Percentiles rank a stretch among this genome's conserved stretches.
phyloP scores from a whole-genome alignment of 1,140 invertebrate species.

The Amyelois transitella region DNA sequence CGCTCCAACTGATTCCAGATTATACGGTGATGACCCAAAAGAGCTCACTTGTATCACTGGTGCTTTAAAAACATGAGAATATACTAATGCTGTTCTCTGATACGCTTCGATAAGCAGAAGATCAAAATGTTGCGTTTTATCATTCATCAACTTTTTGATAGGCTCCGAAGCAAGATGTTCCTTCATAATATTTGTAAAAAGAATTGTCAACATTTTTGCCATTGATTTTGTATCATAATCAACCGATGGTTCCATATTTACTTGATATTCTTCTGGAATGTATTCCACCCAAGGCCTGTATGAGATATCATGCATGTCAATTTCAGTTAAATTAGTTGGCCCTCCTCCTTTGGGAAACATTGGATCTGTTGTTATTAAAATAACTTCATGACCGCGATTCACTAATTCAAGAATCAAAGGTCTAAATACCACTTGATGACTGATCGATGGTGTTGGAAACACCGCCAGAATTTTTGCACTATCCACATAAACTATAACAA shows the following conservation, averaged over 20 bases:
- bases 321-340: constrained; percentile 36
- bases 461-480: constrained; percentile 54
- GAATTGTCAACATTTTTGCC: constrained; percentile 19
- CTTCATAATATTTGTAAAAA: constrained; percentile 17
- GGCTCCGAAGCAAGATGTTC: constrained; percentile 10
- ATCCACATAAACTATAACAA: not conserved
- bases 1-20: constrained; percentile 44
- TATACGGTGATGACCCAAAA: constrained; percentile 17
- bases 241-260: constrained; percentile 8
- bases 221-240: constrained; percentile 7
- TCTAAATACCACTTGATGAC: constrained; percentile 65
- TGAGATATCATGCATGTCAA: constrained; percentile 35
- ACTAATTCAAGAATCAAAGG: constrained; percentile 37
- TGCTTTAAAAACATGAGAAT: constrained; percentile 52
- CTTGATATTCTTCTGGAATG: constrained; percentile 11
- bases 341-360: constrained; percentile 15
- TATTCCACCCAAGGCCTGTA: constrained; percentile 23
- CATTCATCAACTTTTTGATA: constrained; percentile 29
- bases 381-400: constrained; percentile 37
- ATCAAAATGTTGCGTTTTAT: constrained; percentile 43
- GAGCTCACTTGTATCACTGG: constrained; percentile 60
- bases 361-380: constrained; percentile 44
- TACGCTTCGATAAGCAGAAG: constrained; percentile 40
- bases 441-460: constrained; percentile 59
- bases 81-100: constrained; percentile 25